Evolutionary conservation across 2,797 vertebrate species (phyloP), one percentile per base, ranked within the genome.

Genomic region (Rallus crepitans): DNA sequence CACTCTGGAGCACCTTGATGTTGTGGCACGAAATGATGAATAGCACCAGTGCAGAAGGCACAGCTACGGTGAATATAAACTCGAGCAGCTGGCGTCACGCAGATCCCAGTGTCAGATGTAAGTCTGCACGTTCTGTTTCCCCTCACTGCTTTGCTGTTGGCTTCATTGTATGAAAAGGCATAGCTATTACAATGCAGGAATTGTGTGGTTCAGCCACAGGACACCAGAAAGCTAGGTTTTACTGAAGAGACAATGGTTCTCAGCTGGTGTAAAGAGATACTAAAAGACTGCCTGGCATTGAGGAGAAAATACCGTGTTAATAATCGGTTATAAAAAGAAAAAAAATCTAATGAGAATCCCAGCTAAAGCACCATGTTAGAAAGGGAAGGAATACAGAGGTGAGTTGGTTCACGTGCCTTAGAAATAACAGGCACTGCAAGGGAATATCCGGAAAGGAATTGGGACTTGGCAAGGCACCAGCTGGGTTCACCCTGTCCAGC

Each of bases 381-480:
- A 82, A 64, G 53, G 16, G 56, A 82, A 87, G 72, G 25, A 87
- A 66, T 64, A 55, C 14, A 50, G 92, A 72, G 61, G 16, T 89
- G 77, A 53, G 23, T 57, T 89, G 20, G 35, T 89, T 92, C 56
- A 11, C 31, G 39, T 77, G 75, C 59, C 45, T 87, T 82, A 82
- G 56, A 87, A 92, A 79, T 77, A 73, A 57, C 30, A 94, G 79
- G 87, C 52, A 17, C 56, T 63, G 39, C 23, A 70, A 84, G 33
- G 73, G 71, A 80, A 60, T 89, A 92, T 66, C 52, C 33, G 61
- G 83, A 90, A 86, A 89, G 59, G 10, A 91, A 37, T 91, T 87
- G 9, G 20, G 18, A 69, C 37, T 21, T 93, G 66, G 56, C 47
- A 70, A 75, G 47, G 30, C 39, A 82, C 33, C 57, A 66, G 37